A percentile compares a stretch with the other conserved stretches of the same genome.
Conservation (phyloP, 2,888 invertebrate species). For the Apamea anceps region DNA sequence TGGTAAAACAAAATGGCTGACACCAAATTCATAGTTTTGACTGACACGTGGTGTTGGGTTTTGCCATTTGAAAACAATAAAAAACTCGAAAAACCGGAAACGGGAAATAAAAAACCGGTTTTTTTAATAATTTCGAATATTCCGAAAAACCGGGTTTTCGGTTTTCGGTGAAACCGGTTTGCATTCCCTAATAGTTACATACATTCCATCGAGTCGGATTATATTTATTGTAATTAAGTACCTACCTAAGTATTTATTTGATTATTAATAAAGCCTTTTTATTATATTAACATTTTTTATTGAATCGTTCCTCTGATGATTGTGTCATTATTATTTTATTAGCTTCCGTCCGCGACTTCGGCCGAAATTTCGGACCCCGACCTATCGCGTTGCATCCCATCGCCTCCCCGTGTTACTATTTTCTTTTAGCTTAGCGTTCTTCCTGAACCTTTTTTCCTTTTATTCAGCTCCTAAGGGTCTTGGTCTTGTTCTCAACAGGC, state of each 20-base stretch:
- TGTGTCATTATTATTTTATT: neutral
- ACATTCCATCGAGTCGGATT: conserved; percentile 77
- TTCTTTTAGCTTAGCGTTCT: neutral
- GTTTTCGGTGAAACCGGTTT: too few relatives aligned
- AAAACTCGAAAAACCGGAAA: too few relatives aligned
- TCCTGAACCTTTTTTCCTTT: neutral
- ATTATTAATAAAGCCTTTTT: conserved; percentile 71
- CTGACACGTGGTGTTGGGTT: too few relatives aligned
- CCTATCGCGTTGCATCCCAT: neutral
- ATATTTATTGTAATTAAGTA: conserved; percentile 73
- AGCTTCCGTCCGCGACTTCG: neutral
- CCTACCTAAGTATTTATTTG: conserved; percentile 77
- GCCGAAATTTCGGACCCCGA: neutral
- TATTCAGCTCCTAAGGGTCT: neutral
- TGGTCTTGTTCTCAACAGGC: too few relatives aligned
- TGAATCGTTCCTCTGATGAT: neutral
- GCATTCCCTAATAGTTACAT: too few relatives aligned
- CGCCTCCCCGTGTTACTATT: neutral
- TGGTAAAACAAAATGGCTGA: too few relatives aligned
- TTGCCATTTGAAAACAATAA: too few relatives aligned
- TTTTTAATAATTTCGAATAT: too few relatives aligned
- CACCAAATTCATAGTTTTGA: too few relatives aligned
- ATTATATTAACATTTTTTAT: conserved; percentile 21
- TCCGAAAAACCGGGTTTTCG: too few relatives aligned
- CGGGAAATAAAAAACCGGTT: too few relatives aligned